A percentile compares a stretch with the other conserved stretches of the same genome.
Evolutionary conservation across 2,888 invertebrate genomes (phyloP).

Genomic region (Andricus quercusramuli): DNA sequence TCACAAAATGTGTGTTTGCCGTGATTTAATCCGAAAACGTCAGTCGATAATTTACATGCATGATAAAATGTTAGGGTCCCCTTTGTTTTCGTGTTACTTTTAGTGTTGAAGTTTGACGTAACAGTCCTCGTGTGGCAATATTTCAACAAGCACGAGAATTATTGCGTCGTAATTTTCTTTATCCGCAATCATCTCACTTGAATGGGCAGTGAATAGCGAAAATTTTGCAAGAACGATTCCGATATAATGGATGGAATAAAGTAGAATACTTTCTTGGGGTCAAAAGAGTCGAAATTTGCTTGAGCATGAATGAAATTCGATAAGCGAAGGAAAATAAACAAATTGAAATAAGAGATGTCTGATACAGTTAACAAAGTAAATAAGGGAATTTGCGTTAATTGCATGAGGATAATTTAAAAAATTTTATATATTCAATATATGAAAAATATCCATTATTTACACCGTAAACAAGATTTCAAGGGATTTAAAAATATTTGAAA

Average conservation of each 20-base stretch:
- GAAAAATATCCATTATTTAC: too few species aligned
- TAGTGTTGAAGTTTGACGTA: constrained; percentile 1
- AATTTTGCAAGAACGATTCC: not conserved
- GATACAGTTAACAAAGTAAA: too few species aligned
- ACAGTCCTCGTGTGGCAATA: not conserved
- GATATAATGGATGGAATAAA: not conserved
- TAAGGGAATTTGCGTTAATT: too few species aligned
- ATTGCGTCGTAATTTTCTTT: constrained; percentile 10
- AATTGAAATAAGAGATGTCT: not conserved
- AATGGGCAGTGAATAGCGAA: not conserved
- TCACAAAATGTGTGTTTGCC: not conserved
- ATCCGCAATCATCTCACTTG: constrained; percentile 11
- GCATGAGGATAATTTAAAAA: too few species aligned
- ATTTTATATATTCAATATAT: too few species aligned
- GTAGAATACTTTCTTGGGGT: not conserved
- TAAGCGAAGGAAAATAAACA: not conserved
- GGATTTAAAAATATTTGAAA: too few species aligned
- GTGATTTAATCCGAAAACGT: constrained; percentile 18
- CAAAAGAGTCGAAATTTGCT: not conserved
- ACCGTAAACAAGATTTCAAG: too few species aligned
- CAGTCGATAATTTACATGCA: constrained; percentile 3
- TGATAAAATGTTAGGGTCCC: constrained; percentile 9
- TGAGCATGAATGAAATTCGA: not conserved
- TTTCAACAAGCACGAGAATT: not conserved
- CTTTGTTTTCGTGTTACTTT: constrained; percentile 13